Conservation (phyloP, 2,113 vertebrate genomes). For the Anser brachyrhynchus region DNA sequence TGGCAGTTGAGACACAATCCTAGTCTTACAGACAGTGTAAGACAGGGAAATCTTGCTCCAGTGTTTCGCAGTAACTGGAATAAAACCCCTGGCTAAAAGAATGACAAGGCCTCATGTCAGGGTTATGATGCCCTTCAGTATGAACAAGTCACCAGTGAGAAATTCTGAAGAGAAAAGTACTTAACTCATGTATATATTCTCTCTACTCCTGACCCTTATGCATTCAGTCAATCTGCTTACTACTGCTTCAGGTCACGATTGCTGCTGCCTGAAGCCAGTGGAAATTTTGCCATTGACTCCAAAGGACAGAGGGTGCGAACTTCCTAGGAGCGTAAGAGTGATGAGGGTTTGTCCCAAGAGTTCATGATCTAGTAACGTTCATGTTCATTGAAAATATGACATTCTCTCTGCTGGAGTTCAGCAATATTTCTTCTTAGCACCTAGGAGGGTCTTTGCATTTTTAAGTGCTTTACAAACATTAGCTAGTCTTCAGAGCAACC, state of each 20-base stretch:
- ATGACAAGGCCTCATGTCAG: neutral
- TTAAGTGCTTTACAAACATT: constrained; percentile 69
- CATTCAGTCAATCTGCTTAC: constrained; percentile 24
- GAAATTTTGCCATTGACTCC: constrained; percentile 6
- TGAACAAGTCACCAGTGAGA: constrained; percentile 25
- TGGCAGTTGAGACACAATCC: neutral
- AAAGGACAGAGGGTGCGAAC: neutral
- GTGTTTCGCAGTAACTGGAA: neutral
- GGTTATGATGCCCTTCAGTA: neutral
- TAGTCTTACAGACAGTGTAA: neutral
- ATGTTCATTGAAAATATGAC: neutral
- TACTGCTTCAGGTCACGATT: neutral
- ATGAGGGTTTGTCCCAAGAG: neutral
- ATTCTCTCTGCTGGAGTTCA: constrained; percentile 14
- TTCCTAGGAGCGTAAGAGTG: neutral
- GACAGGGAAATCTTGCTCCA: neutral
- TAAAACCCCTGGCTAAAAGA: constrained; percentile 24
- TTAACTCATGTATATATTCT: neutral
- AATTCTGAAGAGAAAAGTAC: constrained; percentile 32
- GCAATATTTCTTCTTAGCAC: constrained; percentile 59
- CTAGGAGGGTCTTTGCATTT: constrained; percentile 66
- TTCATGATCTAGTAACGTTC: neutral
- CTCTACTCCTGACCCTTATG: constrained; percentile 5
- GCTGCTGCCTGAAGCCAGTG: neutral
- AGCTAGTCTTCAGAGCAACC: constrained; percentile 41